A percentile compares a stretch with the other conserved stretches of the same genome.
phyloP scores from a whole-genome alignment of 2,113 vertebrate species.

The Gymnorhina tibicen region DNA sequence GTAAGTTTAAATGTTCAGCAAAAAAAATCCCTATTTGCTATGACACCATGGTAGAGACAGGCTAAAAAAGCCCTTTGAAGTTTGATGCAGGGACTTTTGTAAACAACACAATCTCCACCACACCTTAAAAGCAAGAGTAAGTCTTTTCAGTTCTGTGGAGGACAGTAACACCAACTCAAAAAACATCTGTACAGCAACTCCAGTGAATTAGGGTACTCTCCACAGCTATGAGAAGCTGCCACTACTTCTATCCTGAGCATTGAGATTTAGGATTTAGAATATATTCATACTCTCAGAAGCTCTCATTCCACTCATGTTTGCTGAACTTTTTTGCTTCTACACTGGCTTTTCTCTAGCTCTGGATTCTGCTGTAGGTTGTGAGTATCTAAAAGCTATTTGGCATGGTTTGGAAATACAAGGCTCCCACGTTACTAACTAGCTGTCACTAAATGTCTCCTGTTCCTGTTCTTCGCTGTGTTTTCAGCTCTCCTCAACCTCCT shows the following conservation, averaged over 20 bases:
- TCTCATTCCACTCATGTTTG: not conserved
- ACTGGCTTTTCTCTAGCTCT: not conserved
- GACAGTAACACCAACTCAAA: not conserved
- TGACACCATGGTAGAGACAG: not conserved
- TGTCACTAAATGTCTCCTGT: not conserved
- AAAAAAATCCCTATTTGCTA: not conserved
- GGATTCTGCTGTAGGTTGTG: not conserved
- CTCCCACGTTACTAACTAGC: not conserved
- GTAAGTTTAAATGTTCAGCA: not conserved
- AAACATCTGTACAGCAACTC: not conserved
- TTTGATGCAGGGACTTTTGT: not conserved
- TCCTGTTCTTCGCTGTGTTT: not conserved
- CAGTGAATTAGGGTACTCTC: not conserved
- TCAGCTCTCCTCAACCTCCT: not conserved
- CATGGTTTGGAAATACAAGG: not conserved
- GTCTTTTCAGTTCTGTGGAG: not conserved
- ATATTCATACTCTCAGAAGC: not conserved
- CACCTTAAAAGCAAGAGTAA: not conserved
- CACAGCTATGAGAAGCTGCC: not conserved
- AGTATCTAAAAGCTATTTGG: not conserved
- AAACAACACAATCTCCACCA: not conserved
- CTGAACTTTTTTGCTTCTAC: not conserved
- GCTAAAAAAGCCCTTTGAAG: not conserved
- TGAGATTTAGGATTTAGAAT: not conserved
- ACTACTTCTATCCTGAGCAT: not conserved